phyloP scores from a whole-genome alignment of 2,888 invertebrate species.

The Ischnus inquisitorius region DNA sequence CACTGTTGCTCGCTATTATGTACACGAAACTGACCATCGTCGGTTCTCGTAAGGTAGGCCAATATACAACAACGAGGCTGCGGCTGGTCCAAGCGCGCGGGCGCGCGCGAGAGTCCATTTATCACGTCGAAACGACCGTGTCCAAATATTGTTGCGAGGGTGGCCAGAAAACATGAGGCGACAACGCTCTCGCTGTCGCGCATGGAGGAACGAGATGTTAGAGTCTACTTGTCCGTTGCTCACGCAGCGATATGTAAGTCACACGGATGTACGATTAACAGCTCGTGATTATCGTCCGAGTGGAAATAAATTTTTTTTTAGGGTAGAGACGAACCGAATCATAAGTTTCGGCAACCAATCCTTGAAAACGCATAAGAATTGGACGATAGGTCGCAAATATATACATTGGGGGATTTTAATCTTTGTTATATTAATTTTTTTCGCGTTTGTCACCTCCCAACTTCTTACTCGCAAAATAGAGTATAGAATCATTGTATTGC shows the following conservation, averaged over 20 bases:
- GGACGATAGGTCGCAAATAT: too few relatives aligned
- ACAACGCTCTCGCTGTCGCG: slow-evolving; percentile 27
- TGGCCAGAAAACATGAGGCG: slow-evolving; percentile 57
- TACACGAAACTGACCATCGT: slow-evolving; percentile 62
- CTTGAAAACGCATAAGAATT: too few relatives aligned
- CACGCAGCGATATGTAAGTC: neutral
- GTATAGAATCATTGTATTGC: neutral
- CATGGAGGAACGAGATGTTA: slow-evolving; percentile 14
- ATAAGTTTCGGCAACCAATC: neutral
- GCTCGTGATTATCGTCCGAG: neutral
- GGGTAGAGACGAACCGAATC: neutral
- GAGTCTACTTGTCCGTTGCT: slow-evolving; percentile 13
- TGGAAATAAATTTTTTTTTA: neutral
- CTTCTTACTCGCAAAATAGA: neutral
- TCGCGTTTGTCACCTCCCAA: neutral
- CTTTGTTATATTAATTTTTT: too few relatives aligned
- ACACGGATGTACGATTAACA: neutral
- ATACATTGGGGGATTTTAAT: too few relatives aligned
- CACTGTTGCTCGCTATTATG: slow-evolving; percentile 50
- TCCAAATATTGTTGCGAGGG: slow-evolving; percentile 81
- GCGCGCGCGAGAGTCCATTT: slow-evolving; percentile 69
- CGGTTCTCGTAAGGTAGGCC: slow-evolving; percentile 36
- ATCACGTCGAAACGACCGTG: slow-evolving; percentile 78
- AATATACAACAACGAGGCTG: slow-evolving; percentile 1
- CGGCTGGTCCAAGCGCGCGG: slow-evolving; percentile 5